phyloP scores from a whole-genome alignment of 2,797 vertebrate genomes.

The Semaprochilodus insignis region DNA sequence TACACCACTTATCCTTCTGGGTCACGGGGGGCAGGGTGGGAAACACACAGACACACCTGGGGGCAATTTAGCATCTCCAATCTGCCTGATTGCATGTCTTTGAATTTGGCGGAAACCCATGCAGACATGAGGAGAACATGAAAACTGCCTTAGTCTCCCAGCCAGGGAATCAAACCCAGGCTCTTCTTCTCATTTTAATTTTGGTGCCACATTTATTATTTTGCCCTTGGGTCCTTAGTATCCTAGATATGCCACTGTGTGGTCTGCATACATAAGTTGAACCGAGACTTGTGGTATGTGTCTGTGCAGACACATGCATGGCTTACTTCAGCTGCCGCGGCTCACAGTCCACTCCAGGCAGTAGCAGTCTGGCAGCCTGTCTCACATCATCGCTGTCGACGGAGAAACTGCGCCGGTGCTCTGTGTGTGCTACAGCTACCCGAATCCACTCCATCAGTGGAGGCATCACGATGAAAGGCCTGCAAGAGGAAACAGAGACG shows the following conservation, averaged over 20 bases:
- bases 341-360: slow-evolving; percentile 84
- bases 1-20: too few species aligned
- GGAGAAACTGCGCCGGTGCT: slow-evolving; percentile 81
- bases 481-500: slow-evolving; percentile 58
- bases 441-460: slow-evolving; percentile 87
- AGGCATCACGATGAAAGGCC: slow-evolving; percentile 82
- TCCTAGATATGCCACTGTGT: background rate
- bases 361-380: slow-evolving; percentile 82
- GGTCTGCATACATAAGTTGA: background rate
- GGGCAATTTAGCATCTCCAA: too few species aligned
- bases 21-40: too few species aligned
- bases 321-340: slow-evolving; percentile 82
- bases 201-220: background rate
- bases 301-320: background rate
- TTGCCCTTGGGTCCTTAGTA: background rate
- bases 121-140: too few species aligned
- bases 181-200: too few species aligned
- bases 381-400: slow-evolving; percentile 85
- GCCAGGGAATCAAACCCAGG: too few species aligned
- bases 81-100: too few species aligned
- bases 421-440: slow-evolving; percentile 81
- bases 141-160: too few species aligned
- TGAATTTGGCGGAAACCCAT: too few species aligned
- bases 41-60: too few species aligned
- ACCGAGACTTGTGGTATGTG: background rate